A percentile compares a stretch with the other conserved stretches of the same genome.
phyloP scores from a whole-genome alignment of 2,888 invertebrate genomes.

The Heliconius hortense region DNA sequence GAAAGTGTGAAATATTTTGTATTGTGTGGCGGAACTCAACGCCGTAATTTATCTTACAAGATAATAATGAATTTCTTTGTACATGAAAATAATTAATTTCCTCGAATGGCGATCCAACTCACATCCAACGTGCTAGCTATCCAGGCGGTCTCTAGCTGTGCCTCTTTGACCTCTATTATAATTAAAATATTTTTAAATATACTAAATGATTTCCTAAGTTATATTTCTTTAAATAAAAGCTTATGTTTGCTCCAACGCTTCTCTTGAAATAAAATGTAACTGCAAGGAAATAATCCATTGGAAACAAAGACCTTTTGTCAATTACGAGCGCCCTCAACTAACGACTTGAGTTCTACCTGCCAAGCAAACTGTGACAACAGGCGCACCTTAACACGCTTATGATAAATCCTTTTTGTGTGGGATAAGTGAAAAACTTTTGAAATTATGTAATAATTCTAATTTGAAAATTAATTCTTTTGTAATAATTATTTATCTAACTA shows the following conservation, averaged over 20 bases:
- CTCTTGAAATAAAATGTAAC: conserved; percentile 13
- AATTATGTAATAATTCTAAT: neutral
- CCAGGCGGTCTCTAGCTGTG: no score
- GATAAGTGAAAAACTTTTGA: conserved; percentile 44
- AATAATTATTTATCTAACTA: neutral
- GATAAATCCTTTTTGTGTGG: conserved; percentile 61
- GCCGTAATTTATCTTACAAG: no score
- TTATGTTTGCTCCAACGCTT: neutral
- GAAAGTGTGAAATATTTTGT: no score
- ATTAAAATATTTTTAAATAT: no score
- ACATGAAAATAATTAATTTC: no score
- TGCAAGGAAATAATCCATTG: conserved; percentile 42
- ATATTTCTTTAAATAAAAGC: neutral
- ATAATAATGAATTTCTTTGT: no score
- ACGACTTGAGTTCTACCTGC: conserved; percentile 65
- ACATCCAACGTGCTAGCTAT: no score
- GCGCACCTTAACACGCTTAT: conserved; percentile 64
- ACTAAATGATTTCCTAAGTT: neutral
- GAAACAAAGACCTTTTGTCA: conserved; percentile 40
- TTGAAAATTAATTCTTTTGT: neutral
- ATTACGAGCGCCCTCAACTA: conserved; percentile 52
- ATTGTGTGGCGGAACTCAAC: no score
- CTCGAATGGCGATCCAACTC: no score
- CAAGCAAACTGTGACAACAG: conserved; percentile 71
- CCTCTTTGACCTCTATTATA: no score